A percentile compares a stretch with the other conserved stretches of the same genome.
phyloP scores from a whole-genome alignment of 2,113 vertebrate species.

The Chitala chitala region DNA sequence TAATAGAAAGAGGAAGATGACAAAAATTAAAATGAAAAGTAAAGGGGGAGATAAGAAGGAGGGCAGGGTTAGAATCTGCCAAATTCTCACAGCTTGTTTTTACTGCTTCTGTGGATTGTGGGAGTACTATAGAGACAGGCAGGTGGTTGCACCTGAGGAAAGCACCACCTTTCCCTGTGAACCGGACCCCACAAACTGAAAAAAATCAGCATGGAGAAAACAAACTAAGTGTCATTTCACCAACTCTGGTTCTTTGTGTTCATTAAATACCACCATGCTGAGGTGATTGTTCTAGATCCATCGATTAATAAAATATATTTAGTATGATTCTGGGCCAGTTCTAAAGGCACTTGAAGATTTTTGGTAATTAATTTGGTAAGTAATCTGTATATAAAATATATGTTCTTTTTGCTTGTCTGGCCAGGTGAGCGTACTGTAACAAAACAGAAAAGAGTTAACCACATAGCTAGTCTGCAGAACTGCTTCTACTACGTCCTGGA shows the following conservation, averaged over 20 bases:
- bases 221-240: too few relatives aligned
- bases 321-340: not conserved
- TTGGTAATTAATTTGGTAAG: too few relatives aligned
- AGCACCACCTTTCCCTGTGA: not conserved
- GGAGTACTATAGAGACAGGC: not conserved
- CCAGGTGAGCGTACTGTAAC: constrained; percentile 13
- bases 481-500: not conserved
- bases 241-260: too few relatives aligned
- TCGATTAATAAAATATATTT: too few relatives aligned
- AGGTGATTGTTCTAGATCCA: too few relatives aligned
- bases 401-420: not conserved
- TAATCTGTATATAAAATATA: not conserved
- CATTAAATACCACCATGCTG: too few relatives aligned
- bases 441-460: constrained; percentile 21
- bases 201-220: too few relatives aligned
- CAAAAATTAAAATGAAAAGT: constrained; percentile 39
- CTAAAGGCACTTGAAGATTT: too few relatives aligned
- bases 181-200: too few relatives aligned
- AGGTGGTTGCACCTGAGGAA: constrained; percentile 8
- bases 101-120: too few relatives aligned
- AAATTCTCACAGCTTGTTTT: too few relatives aligned
- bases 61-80: constrained; percentile 32
- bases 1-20: constrained; percentile 53
- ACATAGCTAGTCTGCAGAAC: not conserved
- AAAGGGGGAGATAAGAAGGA: constrained; percentile 33